Conservation (phyloP, 2,888 invertebrate species). For the Ligdia adustata region DNA sequence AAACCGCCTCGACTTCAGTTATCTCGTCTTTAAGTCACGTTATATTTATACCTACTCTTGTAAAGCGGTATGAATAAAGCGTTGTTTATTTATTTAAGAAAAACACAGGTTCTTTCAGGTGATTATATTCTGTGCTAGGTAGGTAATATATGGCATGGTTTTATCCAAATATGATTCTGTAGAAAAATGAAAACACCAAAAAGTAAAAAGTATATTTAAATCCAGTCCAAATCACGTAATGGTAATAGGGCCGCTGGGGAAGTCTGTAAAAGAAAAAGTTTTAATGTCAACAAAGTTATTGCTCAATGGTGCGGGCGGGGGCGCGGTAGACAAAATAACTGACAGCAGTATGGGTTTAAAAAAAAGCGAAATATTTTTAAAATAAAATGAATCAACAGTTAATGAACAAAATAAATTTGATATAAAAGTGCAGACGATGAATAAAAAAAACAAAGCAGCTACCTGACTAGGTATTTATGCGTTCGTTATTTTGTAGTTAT, state of each 20-base stretch:
- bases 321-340: constrained; percentile 15
- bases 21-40: no score
- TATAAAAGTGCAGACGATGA: constrained; percentile 21
- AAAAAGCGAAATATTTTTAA: no score
- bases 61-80: no score
- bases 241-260: constrained; percentile 55
- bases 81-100: no score
- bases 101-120: no score
- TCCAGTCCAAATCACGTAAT: constrained; percentile 49
- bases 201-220: constrained; percentile 65
- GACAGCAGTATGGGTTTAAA: not conserved
- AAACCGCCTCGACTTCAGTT: no score
- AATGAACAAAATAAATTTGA: no score
- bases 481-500: constrained; percentile 14
- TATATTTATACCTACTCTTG: no score
- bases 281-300: not conserved
- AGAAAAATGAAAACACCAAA: constrained; percentile 67
- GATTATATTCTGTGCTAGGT: no score
- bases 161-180: constrained; percentile 65
- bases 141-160: no score
- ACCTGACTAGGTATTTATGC: constrained; percentile 7
- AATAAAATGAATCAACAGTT: no score
- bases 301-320: not conserved
- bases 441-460: no score
- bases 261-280: constrained; percentile 56